Percentiles rank a stretch among this genome's conserved stretches.
phyloP scores from a whole-genome alignment of 37 sponge, comb jelly and placozoan species.

The Theonella swinhoei region DNA sequence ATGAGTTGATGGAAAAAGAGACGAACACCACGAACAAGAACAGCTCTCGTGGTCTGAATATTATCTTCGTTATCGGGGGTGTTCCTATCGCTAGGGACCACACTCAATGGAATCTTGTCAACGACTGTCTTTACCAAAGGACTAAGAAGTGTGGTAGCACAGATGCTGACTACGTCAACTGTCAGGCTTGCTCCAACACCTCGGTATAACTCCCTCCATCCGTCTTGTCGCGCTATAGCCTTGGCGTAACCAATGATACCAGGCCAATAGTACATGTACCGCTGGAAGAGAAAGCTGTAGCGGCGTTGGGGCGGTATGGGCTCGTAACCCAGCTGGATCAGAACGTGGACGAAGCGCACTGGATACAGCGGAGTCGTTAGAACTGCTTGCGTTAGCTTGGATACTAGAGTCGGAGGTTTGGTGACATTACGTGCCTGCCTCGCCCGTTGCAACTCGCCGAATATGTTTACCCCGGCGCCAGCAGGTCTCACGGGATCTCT shows the following conservation, averaged over 20 bases:
- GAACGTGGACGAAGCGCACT: slow-evolving; percentile 11
- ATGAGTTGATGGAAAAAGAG: slow-evolving; percentile 4
- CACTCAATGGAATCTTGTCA: slow-evolving; percentile 6
- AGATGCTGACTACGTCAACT: not conserved
- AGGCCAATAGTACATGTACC: slow-evolving; percentile 54
- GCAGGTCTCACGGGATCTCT: not conserved
- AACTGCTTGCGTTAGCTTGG: not conserved
- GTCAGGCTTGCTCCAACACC: slow-evolving; percentile 3
- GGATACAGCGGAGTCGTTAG: not conserved
- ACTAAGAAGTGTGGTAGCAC: not conserved
- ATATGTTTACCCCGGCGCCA: no score
- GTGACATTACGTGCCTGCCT: no score
- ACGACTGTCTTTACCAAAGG: not conserved
- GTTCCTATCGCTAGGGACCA: slow-evolving; percentile 8
- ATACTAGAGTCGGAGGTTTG: not conserved
- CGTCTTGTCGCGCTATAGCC: slow-evolving; percentile 23
- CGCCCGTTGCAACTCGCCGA: no score
- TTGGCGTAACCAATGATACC: slow-evolving; percentile 46
- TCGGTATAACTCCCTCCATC: slow-evolving; percentile 64
- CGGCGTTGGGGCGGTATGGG: slow-evolving; percentile 28
- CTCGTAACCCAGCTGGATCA: slow-evolving; percentile 62
- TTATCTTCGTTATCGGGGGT: slow-evolving; percentile 56
- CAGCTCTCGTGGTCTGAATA: slow-evolving; percentile 19
- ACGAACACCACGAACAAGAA: slow-evolving; percentile 17
- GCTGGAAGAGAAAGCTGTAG: slow-evolving; percentile 40